Conservation (phyloP, 2,888 invertebrate genomes). For the Axea sp. region DNA sequence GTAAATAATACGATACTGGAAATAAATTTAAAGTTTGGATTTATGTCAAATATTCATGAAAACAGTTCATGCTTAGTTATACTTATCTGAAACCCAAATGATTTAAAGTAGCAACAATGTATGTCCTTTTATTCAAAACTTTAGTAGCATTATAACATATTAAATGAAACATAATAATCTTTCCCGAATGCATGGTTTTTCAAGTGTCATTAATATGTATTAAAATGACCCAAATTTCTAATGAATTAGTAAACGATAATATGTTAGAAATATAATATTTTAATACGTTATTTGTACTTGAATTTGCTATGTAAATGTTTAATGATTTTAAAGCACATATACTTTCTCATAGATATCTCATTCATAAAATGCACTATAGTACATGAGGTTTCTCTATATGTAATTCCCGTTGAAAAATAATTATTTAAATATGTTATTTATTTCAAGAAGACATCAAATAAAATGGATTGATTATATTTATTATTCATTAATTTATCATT, state of each 20-base stretch:
- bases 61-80: too few species aligned
- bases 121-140: too few species aligned
- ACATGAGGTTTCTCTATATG: constrained; percentile 39
- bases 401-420: constrained; percentile 29
- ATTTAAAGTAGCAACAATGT: too few species aligned
- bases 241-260: constrained; percentile 34
- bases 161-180: too few species aligned
- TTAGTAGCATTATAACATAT: too few species aligned
- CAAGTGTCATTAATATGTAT: too few species aligned
- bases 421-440: constrained; percentile 15
- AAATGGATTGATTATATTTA: constrained; percentile 1
- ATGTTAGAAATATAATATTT: too few species aligned
- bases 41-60: too few species aligned
- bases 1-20: not conserved
- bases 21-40: not conserved
- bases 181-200: not conserved
- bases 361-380: constrained; percentile 60
- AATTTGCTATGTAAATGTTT: constrained; percentile 63
- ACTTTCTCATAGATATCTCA: constrained; percentile 64
- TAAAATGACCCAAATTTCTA: constrained; percentile 10
- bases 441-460: constrained; percentile 30
- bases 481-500: constrained; percentile 18
- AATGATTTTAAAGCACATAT: constrained; percentile 62
- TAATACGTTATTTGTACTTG: too few species aligned
- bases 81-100: too few species aligned